phyloP scores from a whole-genome alignment of 2,113 vertebrate species.

The Picathartes gymnocephalus region DNA sequence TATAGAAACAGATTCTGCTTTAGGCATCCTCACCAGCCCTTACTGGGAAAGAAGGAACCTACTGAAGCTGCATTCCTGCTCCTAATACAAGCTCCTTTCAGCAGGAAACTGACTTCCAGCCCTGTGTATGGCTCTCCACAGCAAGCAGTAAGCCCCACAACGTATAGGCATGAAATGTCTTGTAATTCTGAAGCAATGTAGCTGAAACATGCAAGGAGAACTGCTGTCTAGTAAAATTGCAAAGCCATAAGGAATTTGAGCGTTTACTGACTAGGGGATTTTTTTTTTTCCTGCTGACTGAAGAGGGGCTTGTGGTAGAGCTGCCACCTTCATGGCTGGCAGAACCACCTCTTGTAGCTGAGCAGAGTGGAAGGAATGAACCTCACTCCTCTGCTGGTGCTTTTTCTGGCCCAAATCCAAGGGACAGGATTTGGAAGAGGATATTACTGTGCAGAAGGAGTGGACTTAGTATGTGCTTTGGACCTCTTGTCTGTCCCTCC shows the following conservation, averaged over 20 bases:
- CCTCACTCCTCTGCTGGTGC: neutral
- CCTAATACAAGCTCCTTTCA: neutral
- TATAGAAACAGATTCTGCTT: neutral
- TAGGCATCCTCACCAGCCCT: neutral
- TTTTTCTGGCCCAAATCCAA: neutral
- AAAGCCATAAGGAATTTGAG: neutral
- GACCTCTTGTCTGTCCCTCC: neutral
- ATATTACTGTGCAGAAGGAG: neutral
- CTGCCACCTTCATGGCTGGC: neutral
- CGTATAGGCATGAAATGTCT: neutral
- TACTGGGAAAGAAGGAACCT: neutral
- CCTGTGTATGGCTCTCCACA: rapidly evolving
- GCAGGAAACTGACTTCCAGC: neutral
- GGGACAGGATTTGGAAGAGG: neutral
- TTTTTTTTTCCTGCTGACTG: neutral
- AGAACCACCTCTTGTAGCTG: neutral
- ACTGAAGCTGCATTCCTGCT: neutral
- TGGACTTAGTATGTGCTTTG: neutral
- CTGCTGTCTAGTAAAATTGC: neutral
- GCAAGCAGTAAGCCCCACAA: neutral
- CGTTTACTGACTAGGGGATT: neutral
- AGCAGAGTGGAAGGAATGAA: neutral
- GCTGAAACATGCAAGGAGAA: neutral
- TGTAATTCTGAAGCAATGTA: neutral
- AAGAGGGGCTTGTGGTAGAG: neutral